These are phyloP conservation scores for Diarsia mendica DNA, from an alignment of 2,888 invertebrate genomes.

Conservation along the genomic window DNA sequence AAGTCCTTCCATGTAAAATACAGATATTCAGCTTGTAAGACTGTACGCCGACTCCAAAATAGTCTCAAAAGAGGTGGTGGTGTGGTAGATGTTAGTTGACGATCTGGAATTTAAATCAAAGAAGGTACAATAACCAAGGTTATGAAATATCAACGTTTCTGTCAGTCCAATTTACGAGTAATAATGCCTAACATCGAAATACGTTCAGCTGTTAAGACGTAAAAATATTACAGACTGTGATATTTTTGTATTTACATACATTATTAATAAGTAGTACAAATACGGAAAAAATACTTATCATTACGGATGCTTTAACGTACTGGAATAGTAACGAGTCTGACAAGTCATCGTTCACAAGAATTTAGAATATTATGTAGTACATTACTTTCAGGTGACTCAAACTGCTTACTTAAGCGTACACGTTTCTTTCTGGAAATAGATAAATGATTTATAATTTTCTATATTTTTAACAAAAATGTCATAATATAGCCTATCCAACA, in stretches of 20 bases:
- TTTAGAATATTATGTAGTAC: neutral
- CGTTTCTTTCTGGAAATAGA: constrained; percentile 4
- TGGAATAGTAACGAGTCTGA: neutral
- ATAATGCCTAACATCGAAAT: neutral
- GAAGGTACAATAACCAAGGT: no score
- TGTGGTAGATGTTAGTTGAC: no score
- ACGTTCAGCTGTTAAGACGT: neutral
- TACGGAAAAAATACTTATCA: neutral
- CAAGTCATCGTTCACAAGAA: neutral
- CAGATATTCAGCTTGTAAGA: neutral
- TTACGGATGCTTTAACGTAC: neutral
- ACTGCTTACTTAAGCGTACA: neutral
- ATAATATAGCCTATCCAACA: no score
- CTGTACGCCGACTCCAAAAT: neutral
- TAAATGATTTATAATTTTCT: no score
- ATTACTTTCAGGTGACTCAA: constrained; percentile 32
- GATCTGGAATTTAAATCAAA: no score
- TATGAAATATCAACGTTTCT: no score
- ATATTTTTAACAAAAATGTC: no score
- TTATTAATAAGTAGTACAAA: neutral
- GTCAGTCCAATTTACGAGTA: no score
- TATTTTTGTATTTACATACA: neutral
- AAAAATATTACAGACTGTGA: neutral
- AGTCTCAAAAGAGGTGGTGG: neutral
- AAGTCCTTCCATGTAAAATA: no score